Evolutionary conservation across 2,888 invertebrate genomes (phyloP).

Genomic region (Caenorhabditis panamensis): DNA sequence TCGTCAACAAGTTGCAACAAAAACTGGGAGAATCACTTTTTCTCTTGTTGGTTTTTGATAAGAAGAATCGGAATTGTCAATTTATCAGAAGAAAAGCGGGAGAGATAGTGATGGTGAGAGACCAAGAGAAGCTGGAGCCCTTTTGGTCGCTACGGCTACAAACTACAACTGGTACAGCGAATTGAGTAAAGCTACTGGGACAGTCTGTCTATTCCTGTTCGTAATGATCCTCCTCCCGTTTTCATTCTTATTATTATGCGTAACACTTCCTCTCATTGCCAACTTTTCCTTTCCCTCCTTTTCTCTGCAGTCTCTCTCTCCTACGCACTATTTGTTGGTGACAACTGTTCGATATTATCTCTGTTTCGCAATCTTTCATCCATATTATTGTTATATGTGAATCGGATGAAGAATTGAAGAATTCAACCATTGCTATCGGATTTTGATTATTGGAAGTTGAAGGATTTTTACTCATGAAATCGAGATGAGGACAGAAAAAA

Average conservation of each 20-base stretch:
- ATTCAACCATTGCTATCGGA: not conserved
- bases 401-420: not conserved
- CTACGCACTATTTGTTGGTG: not conserved
- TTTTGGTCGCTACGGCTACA: not conserved
- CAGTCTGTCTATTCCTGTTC: not conserved
- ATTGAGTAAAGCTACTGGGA: not conserved
- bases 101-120: not conserved
- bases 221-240: slow-evolving; percentile 1
- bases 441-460: too few relatives aligned
- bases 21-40: not conserved
- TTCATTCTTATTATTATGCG: slow-evolving; percentile 10
- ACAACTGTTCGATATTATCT: slow-evolving; percentile 9
- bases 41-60: slow-evolving; percentile 7
- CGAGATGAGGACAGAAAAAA: not conserved
- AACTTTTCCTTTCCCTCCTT: slow-evolving; percentile 11
- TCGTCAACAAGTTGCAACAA: not conserved
- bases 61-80: not conserved
- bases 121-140: not conserved
- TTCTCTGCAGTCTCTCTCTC: not conserved
- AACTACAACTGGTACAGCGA: not conserved
- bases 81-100: not conserved
- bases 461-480: not conserved
- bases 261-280: not conserved
- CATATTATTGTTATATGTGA: slow-evolving; percentile 5
- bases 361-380: slow-evolving; percentile 5